Evolutionary conservation across 1,140 invertebrate genomes (phyloP).

Genomic region (Brachionus plicatilis): DNA sequence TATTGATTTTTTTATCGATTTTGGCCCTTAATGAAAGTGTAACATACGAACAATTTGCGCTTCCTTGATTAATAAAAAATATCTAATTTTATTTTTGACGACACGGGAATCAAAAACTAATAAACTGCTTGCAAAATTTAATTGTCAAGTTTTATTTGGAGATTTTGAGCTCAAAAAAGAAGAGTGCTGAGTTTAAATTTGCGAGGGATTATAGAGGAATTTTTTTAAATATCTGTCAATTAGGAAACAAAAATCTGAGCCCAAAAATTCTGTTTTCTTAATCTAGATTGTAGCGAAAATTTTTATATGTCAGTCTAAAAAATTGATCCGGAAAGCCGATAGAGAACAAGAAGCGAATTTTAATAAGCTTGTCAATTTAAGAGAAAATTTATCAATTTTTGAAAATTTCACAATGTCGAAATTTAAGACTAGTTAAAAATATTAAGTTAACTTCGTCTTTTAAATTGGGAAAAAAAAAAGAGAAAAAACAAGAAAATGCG

Average conservation of each 20-base stretch:
- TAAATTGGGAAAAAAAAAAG: not conserved
- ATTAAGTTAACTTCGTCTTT: not conserved
- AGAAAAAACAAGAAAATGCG: not conserved
- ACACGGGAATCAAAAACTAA: not conserved
- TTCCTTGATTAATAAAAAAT: conserved; percentile 15
- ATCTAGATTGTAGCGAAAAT: not conserved
- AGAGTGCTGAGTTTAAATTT: not conserved
- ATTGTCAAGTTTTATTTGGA: not conserved
- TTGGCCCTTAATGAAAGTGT: not conserved
- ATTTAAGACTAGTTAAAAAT: not conserved
- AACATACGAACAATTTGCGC: not conserved
- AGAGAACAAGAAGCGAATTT: not conserved
- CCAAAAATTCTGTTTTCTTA: not conserved
- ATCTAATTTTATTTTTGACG: not conserved
- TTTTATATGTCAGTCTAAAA: not conserved
- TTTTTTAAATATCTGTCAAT: not conserved
- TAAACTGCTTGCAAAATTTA: not conserved
- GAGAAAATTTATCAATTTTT: not conserved
- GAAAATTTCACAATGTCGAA: not conserved
- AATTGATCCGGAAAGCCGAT: not conserved
- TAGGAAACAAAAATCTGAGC: not conserved
- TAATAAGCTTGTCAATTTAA: conserved; percentile 25
- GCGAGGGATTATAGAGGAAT: not conserved
- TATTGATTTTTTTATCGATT: conserved; percentile 7
- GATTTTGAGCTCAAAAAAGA: not conserved